Evolutionary conservation across 2,113 vertebrate species (phyloP), one percentile per base, ranked within the genome.

Genomic region (Microtus montanus): DNA sequence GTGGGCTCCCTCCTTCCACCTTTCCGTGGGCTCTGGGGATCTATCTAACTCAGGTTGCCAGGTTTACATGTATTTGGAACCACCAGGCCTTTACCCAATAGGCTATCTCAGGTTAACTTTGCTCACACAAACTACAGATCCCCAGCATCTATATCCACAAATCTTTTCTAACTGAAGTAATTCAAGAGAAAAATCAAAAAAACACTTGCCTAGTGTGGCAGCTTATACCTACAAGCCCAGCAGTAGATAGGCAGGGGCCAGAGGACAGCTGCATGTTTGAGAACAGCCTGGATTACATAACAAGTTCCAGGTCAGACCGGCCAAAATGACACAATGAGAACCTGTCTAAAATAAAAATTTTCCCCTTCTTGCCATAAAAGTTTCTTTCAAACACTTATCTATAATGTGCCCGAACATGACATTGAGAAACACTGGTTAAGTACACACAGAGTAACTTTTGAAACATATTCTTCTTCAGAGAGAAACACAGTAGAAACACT

Each of bases 311-410:
- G 38, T 15, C 80, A 63, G 80, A 58, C 58, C n/a, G 28, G n/a
- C 7, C 80, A 41, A 10, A n/a, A 52, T 58, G n/a, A 58, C 52
- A 82, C 19, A 58, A n/a, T 63, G 58, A 63, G 54, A 63, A 13
- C 24, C n/a, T 63, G 26, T 44, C 6, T 41, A 8, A 44, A 82
- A 82, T 30, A 49, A 19, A 49, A 77, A 7, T 19, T 3, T 91
- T 70, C 89, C 85, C 93, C 87, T 86, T 35, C n/a, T 86, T 68
- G 47, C 73, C 35, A 95, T 89, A 88, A 92, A 92, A 91, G 47
- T 64, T 68, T 10, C 28, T 66, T 73, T 86, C 58, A 85, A 1
- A 92, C 44, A 13, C 28, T 86, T 93, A 58, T 28, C 54, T 12
- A 64, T 91, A 90, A 35, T 26, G 12, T 3, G 0, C 87, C 85